Percentiles rank a stretch among this genome's conserved stretches.
Evolutionary conservation across 2,113 vertebrate genomes (phyloP).

Genomic region (Phoxinus phoxinus): DNA sequence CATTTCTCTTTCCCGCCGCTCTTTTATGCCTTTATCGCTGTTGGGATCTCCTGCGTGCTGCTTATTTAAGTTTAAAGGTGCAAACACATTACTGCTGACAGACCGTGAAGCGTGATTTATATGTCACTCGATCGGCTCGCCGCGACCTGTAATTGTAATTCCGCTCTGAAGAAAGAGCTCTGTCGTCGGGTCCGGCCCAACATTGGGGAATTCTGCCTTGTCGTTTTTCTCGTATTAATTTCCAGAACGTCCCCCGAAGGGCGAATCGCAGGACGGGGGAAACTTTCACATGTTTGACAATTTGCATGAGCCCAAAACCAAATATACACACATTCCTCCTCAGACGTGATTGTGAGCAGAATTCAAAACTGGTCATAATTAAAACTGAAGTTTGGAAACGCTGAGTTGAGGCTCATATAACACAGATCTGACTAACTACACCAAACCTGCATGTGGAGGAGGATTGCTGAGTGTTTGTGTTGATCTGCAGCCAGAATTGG

Average conservation of each 20-base stretch:
- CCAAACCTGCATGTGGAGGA: too few species aligned
- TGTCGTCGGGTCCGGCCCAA: slow-evolving; percentile 51
- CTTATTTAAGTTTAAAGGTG: slow-evolving; percentile 70
- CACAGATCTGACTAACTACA: not conserved
- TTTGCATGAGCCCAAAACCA: not conserved
- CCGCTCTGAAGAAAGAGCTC: slow-evolving; percentile 59
- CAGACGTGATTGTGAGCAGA: not conserved
- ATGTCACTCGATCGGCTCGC: slow-evolving; percentile 50
- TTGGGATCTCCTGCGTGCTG: slow-evolving; percentile 54
- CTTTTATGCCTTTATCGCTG: slow-evolving; percentile 54
- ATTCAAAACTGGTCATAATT: not conserved
- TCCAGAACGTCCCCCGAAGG: slow-evolving; percentile 22
- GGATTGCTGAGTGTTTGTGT: not conserved
- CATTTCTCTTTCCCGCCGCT: slow-evolving; percentile 32
- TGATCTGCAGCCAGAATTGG: not conserved
- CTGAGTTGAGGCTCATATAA: not conserved
- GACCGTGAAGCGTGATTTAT: slow-evolving; percentile 75
- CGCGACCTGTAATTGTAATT: slow-evolving; percentile 69
- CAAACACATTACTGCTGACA: slow-evolving; percentile 70
- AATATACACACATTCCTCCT: not conserved
- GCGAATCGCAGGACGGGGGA: not conserved
- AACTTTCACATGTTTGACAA: slow-evolving; percentile 41
- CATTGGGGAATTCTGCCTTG: slow-evolving; percentile 32
- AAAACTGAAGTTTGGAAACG: not conserved
- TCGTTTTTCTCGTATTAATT: slow-evolving; percentile 54